These are phyloP conservation scores for Prorops nasuta DNA, from an alignment of 1,140 invertebrate species.

Conservation along the genomic window DNA sequence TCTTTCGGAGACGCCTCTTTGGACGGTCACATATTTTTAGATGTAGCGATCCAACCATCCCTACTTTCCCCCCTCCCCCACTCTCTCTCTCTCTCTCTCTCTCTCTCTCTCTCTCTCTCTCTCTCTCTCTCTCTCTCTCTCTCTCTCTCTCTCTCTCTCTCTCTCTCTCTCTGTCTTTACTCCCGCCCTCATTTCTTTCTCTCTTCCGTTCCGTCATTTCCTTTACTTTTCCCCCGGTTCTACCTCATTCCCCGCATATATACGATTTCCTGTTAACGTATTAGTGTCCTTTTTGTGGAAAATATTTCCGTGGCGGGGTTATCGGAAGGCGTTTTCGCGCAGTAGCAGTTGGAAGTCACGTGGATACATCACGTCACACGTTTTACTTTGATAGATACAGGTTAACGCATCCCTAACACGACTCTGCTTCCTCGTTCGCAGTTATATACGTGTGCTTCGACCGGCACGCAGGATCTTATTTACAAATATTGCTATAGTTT, in stretches of 20 bases:
- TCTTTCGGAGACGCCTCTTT: no score
- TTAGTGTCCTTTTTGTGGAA: no score
- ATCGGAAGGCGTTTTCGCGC: no score
- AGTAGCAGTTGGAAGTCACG: conserved; percentile 23
- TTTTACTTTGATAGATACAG: not conserved
- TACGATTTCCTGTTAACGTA: no score
- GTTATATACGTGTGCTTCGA: no score
- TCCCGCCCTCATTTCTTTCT: not conserved
- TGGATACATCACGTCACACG: conserved; percentile 20
- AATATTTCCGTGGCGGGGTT: no score
- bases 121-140: not conserved
- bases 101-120: not conserved
- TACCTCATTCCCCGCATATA: no score
- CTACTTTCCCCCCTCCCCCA: not conserved
- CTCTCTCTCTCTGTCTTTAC: not conserved
- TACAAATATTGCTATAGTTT: no score
- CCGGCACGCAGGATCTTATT: no score
- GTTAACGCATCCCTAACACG: not conserved
- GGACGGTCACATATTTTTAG: not conserved
- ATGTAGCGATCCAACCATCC: not conserved
- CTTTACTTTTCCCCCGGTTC: no score
- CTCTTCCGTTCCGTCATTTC: no score
- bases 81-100: conserved; percentile 1
- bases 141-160: not conserved
- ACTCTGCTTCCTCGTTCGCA: not conserved